Evolutionary conservation across 1,140 invertebrate species (phyloP).

Genomic region (Oryctes rhinoceros): DNA sequence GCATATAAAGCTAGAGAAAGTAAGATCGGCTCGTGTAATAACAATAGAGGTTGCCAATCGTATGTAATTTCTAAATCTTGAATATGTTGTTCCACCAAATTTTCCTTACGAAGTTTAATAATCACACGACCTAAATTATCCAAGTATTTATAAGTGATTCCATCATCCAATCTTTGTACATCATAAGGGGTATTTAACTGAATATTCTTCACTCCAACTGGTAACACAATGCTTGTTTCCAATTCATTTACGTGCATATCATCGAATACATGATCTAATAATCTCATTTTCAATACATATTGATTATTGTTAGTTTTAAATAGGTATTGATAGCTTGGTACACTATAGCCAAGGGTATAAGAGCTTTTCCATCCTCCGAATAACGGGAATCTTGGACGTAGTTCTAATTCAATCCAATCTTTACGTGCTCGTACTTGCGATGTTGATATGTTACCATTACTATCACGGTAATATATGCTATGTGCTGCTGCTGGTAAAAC

Average conservation of each 20-base stretch:
- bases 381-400: constrained; percentile 94
- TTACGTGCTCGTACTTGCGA: constrained; percentile 88
- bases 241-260: constrained; percentile 95
- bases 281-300: constrained; percentile 89
- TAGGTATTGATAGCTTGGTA: constrained; percentile 96
- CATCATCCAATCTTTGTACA: constrained; percentile 77
- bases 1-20: constrained; percentile 89
- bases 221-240: constrained; percentile 91
- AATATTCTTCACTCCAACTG: constrained; percentile 88
- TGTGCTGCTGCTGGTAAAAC: constrained; percentile 83
- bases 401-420: constrained; percentile 93
- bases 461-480: constrained; percentile 71
- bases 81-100: constrained; percentile 97
- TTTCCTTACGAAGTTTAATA: constrained; percentile 83
- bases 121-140: constrained; percentile 94
- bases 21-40: constrained; percentile 93
- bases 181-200: constrained; percentile 85
- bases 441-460: constrained; percentile 99
- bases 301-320: constrained; percentile 75
- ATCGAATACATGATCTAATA: constrained; percentile 96
- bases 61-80: constrained; percentile 90
- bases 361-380: constrained; percentile 99
- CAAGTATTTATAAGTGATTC: constrained; percentile 91
- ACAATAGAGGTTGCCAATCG: constrained; percentile 82
- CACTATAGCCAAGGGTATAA: constrained; percentile 96